phyloP scores from a whole-genome alignment of 2,888 invertebrate species.

The Eupithecia abbreviata region DNA sequence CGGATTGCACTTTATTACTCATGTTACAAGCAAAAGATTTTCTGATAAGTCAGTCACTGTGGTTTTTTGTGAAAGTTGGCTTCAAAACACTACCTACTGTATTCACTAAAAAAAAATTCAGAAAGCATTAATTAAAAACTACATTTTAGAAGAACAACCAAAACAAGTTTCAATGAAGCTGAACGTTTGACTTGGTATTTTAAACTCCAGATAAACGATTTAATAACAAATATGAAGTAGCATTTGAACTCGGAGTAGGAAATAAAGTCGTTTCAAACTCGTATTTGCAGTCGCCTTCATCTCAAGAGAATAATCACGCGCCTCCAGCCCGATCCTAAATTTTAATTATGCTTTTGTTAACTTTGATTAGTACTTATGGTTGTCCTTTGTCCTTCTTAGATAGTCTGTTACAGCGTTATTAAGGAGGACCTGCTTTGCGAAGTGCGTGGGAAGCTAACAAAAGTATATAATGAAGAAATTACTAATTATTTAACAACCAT shows the following conservation, averaged over 20 bases:
- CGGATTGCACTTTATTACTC: neutral
- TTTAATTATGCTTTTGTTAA: slow-evolving; percentile 64
- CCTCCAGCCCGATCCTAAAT: slow-evolving; percentile 55
- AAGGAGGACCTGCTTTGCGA: neutral
- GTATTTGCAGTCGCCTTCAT: slow-evolving; percentile 46
- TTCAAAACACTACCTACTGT: neutral
- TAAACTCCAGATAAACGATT: neutral
- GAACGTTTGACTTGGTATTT: neutral
- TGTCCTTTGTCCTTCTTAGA: slow-evolving; percentile 23
- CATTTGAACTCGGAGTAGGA: slow-evolving; percentile 15
- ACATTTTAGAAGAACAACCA: neutral
- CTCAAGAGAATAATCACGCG: slow-evolving; percentile 61
- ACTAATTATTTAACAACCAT: too few relatives aligned
- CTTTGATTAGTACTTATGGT: slow-evolving; percentile 60
- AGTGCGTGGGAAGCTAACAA: too few relatives aligned
- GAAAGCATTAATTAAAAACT: neutral
- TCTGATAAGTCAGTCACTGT: neutral
- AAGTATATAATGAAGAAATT: too few relatives aligned
- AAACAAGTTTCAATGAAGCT: neutral
- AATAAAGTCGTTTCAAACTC: slow-evolving; percentile 18
- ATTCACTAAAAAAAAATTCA: neutral
- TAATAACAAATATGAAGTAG: slow-evolving; percentile 1
- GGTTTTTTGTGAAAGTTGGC: neutral
- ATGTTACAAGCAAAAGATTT: neutral
- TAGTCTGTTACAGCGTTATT: slow-evolving; percentile 3